phyloP scores from a whole-genome alignment of 1,140 invertebrate genomes.

The Bombus difficillimus region DNA sequence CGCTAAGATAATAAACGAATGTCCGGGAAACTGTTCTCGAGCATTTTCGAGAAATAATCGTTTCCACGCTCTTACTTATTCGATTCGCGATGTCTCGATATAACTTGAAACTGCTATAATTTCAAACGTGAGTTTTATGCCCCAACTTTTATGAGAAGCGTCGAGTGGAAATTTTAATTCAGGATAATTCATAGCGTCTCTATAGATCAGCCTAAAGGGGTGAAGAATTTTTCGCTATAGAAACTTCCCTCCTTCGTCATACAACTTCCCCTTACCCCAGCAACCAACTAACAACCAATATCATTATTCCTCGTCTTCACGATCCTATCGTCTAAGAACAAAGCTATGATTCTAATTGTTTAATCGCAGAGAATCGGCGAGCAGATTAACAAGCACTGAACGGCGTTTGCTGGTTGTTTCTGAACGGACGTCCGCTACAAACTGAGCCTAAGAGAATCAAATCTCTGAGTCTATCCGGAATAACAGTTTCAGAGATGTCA shows the following conservation, averaged over 20 bases:
- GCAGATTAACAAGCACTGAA: background rate
- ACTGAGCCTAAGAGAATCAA: slow-evolving; percentile 16
- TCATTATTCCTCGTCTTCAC: too few species aligned
- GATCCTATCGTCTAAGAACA: too few species aligned
- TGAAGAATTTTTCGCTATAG: background rate
- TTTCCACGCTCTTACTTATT: background rate
- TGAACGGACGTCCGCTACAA: slow-evolving; percentile 2
- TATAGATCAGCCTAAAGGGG: background rate
- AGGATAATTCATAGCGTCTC: background rate
- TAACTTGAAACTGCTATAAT: slow-evolving; percentile 33
- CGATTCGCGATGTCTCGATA: background rate
- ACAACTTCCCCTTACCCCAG: too few species aligned
- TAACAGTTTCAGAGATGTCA: slow-evolving; percentile 24
- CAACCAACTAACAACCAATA: too few species aligned
- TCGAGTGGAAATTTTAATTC: slow-evolving; percentile 19
- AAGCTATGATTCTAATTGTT: too few species aligned
- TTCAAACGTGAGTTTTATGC: background rate
- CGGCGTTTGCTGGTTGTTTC: background rate
- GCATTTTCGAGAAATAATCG: slow-evolving; percentile 7
- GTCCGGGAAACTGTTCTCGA: background rate
- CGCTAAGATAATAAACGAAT: slow-evolving; percentile 11
- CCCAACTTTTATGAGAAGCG: background rate
- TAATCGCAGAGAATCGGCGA: background rate
- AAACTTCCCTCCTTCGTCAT: background rate
- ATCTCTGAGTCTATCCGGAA: background rate